Conservation (phyloP, 30 jellyfish, hydroid and myxozoan genomes). For the Cassiopea xamachana region DNA sequence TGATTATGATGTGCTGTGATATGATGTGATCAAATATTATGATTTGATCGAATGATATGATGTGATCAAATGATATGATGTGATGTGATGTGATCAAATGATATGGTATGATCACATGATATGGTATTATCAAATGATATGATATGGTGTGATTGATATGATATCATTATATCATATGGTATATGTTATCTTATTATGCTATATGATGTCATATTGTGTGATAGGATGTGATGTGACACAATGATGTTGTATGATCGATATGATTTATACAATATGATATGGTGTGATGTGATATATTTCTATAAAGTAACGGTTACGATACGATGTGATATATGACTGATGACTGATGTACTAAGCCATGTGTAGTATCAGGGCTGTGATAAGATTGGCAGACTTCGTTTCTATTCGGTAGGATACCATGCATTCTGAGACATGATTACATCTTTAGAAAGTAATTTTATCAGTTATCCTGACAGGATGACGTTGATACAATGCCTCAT, state of each 20-base stretch:
- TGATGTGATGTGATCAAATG: not conserved
- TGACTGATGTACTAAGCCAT: too few relatives aligned
- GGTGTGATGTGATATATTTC: not conserved
- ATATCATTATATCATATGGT: not conserved
- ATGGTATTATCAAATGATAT: too few relatives aligned
- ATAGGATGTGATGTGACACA: not conserved
- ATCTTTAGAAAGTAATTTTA: not conserved
- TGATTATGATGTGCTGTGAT: not conserved
- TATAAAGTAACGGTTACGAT: not conserved
- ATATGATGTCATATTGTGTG: not conserved
- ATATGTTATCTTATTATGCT: not conserved
- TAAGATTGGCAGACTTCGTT: not conserved
- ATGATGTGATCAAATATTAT: not conserved
- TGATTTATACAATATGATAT: not conserved
- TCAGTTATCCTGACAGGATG: not conserved
- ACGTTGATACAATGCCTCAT: not conserved
- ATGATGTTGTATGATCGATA: too few relatives aligned
- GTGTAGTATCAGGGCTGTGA: not conserved
- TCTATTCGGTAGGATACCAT: not conserved
- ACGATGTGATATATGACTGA: not conserved
- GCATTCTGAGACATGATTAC: not conserved
- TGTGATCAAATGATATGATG: too few relatives aligned
- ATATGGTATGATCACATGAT: not conserved
- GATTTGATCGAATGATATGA: not conserved
- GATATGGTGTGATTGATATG: not conserved